Conservation (phyloP, 1,140 invertebrate species). For the Philopotamus ludificatus region DNA sequence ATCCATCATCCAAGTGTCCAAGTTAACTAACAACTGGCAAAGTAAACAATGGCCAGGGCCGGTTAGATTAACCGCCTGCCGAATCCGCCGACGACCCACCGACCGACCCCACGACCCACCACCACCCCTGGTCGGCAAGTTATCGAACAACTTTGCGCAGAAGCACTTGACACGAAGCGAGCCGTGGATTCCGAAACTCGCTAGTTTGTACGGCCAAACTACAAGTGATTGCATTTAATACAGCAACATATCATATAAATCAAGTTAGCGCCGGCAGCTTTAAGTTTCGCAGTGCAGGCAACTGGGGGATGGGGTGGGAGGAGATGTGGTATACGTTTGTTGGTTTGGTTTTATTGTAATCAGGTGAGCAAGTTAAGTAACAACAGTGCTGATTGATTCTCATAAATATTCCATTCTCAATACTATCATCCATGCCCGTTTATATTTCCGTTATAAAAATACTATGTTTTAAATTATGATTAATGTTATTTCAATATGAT, state of each 20-base stretch:
- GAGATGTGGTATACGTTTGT: no score
- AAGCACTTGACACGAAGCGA: neutral
- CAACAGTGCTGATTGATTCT: no score
- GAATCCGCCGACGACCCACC: conserved; percentile 7
- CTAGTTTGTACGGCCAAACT: neutral
- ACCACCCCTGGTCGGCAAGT: conserved; percentile 2
- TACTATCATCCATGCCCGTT: no score
- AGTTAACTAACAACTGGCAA: conserved; percentile 15
- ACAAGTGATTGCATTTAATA: neutral
- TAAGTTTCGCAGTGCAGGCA: no score
- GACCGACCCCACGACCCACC: neutral
- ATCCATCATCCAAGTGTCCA: conserved; percentile 30
- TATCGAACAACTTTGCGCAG: conserved; percentile 13
- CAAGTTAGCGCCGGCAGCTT: no score
- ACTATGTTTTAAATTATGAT: no score
- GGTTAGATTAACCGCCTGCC: conserved; percentile 20
- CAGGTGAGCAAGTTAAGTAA: no score
- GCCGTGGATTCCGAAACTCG: neutral
- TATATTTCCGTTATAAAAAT: no score
- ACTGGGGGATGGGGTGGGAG: no score
- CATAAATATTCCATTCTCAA: no score
- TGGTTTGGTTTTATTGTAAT: no score
- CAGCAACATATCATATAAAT: neutral
- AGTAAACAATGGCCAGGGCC: conserved; percentile 22
- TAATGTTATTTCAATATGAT: no score